Evolutionary conservation across 2,113 vertebrate species (phyloP).

Genomic region (Gallinago undulata): DNA sequence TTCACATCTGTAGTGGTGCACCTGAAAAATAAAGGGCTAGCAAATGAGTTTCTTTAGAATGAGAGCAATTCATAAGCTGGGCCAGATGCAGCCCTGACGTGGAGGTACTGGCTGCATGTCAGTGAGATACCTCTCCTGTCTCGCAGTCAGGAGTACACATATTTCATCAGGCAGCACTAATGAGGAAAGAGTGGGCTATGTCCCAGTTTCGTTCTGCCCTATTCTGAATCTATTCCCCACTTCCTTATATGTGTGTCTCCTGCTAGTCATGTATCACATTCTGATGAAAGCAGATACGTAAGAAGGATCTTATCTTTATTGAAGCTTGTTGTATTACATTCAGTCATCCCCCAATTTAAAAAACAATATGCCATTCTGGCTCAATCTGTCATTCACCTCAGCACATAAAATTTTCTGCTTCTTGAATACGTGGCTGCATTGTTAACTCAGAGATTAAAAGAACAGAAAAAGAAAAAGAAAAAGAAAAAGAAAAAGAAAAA

Average conservation of each 20-base stretch:
- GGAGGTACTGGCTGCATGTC: not conserved
- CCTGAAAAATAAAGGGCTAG: not conserved
- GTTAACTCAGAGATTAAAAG: not conserved
- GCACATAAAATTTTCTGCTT: not conserved
- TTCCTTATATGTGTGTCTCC: not conserved
- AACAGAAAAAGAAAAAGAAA: too few species aligned
- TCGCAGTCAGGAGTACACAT: not conserved
- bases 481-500: too few species aligned
- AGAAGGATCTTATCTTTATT: not conserved
- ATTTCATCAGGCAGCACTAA: not conserved
- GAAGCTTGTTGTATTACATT: not conserved
- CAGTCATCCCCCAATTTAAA: not conserved
- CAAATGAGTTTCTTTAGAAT: constrained; percentile 1
- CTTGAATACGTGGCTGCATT: not conserved
- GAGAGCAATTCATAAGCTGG: not conserved
- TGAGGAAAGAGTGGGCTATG: not conserved
- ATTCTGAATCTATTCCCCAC: not conserved
- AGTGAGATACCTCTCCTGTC: not conserved
- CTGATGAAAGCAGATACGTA: not conserved
- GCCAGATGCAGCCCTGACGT: not conserved
- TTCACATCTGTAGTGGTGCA: not conserved
- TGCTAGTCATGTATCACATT: not conserved
- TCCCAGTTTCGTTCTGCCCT: not conserved
- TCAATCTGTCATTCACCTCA: not conserved
- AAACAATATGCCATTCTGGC: not conserved